Evolutionary conservation across 2,797 vertebrate species (phyloP).

Genomic region (Acomys russatus): DNA sequence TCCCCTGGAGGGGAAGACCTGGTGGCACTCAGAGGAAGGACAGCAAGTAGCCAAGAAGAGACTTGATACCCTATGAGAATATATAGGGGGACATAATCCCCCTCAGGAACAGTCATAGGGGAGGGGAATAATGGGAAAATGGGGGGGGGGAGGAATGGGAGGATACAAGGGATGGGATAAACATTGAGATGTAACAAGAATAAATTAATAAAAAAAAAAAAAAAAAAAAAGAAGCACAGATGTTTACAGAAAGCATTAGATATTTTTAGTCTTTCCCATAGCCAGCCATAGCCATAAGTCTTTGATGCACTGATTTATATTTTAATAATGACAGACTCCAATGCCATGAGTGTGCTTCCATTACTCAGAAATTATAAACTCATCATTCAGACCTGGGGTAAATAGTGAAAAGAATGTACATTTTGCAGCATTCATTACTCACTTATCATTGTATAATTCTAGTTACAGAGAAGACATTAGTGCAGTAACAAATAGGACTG

Average conservation of each 20-base stretch:
- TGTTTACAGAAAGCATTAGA: conserved; percentile 64
- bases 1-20: too few species aligned
- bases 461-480: conserved; percentile 80
- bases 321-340: conserved; percentile 76
- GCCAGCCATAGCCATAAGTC: conserved; percentile 67
- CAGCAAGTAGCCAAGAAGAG: too few species aligned
- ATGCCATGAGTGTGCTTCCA: conserved; percentile 62
- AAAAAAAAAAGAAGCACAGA: conserved; percentile 52
- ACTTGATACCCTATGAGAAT: too few species aligned
- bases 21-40: too few species aligned
- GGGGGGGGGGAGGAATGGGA: too few species aligned
- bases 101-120: too few species aligned
- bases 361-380: conserved; percentile 83
- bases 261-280: conserved; percentile 63
- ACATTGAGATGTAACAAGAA: too few species aligned
- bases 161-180: too few species aligned
- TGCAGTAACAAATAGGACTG: conserved; percentile 63
- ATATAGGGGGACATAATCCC: too few species aligned
- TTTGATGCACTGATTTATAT: conserved; percentile 80
- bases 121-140: too few species aligned
- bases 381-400: conserved; percentile 82
- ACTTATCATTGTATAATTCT: conserved; percentile 81
- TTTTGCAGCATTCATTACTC: conserved; percentile 82
- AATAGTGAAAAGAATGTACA: conserved; percentile 82
- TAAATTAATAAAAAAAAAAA: too few species aligned